These are phyloP conservation scores for Hydrophis major DNA, from an alignment of 2,797 vertebrate species.

Conservation along the genomic window DNA sequence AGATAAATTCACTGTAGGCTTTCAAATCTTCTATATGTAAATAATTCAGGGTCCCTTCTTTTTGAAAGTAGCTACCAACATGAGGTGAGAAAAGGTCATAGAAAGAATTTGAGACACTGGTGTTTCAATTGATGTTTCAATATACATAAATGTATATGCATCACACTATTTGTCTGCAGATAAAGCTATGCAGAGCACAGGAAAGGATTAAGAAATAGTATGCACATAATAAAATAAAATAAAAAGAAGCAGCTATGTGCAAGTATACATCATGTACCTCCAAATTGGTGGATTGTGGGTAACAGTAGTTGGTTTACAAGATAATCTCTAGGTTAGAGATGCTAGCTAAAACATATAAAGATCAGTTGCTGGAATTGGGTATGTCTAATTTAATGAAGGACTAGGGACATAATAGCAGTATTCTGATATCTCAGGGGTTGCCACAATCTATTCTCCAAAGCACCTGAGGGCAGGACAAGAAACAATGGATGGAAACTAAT, in stretches of 20 bases:
- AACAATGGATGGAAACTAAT: no score
- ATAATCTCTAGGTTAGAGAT: not conserved
- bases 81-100: slow-evolving; percentile 51
- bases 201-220: not conserved
- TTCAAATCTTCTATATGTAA: slow-evolving; percentile 46
- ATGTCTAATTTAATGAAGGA: no score
- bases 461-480: no score
- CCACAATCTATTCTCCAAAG: no score
- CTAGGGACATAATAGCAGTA: no score
- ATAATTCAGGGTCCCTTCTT: slow-evolving; percentile 53
- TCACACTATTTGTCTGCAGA: not conserved
- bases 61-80: slow-evolving; percentile 54
- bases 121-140: slow-evolving; percentile 21
- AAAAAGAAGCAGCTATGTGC: not conserved
- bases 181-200: not conserved
- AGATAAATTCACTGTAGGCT: slow-evolving; percentile 50
- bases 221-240: no score
- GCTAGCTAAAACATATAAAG: no score
- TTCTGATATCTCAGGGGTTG: no score
- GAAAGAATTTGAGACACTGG: slow-evolving; percentile 48
- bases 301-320: not conserved
- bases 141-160: not conserved
- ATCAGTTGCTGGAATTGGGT: no score
- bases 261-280: not conserved
- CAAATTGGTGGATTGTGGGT: not conserved